Evolutionary conservation across 1,140 invertebrate species (phyloP).

Genomic region (Cyphomyrmex costatus): DNA sequence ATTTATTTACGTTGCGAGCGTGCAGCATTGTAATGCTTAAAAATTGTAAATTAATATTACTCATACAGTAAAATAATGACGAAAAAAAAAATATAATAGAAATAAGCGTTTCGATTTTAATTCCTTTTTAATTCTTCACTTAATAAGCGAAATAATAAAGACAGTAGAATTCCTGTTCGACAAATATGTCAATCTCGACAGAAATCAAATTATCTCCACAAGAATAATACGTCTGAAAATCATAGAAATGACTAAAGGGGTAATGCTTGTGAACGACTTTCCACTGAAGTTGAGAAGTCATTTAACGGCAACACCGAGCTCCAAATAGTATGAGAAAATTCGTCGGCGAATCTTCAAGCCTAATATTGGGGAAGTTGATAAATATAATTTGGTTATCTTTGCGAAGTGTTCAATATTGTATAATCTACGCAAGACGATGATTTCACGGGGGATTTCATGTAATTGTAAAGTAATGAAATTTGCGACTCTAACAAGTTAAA

Average conservation of each 20-base stretch:
- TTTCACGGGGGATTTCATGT: not conserved
- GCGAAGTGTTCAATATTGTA: not conserved
- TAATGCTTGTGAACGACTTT: not conserved
- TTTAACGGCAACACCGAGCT: not conserved
- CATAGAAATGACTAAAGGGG: not conserved
- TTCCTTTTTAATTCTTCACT: not conserved
- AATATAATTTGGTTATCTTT: slow-evolving; percentile 6
- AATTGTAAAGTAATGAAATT: slow-evolving; percentile 7
- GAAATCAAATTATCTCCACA: slow-evolving; percentile 1
- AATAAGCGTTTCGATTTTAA: not conserved
- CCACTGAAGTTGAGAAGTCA: not conserved
- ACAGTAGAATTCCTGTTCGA: not conserved
- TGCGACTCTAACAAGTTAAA: not conserved
- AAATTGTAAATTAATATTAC: slow-evolving; percentile 22
- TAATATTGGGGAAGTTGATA: not conserved
- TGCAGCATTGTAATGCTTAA: too few species aligned
- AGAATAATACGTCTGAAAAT: not conserved
- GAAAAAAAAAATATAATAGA: not conserved
- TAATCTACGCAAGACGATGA: not conserved
- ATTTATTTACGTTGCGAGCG: slow-evolving; percentile 5
- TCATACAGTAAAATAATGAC: not conserved
- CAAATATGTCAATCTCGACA: not conserved
- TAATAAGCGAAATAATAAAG: not conserved
- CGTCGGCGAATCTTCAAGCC: not conserved
- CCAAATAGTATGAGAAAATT: not conserved